A percentile compares a stretch with the other conserved stretches of the same genome.
Conservation (phyloP, 2,888 invertebrate genomes). For the Charanyca ferruginea region DNA sequence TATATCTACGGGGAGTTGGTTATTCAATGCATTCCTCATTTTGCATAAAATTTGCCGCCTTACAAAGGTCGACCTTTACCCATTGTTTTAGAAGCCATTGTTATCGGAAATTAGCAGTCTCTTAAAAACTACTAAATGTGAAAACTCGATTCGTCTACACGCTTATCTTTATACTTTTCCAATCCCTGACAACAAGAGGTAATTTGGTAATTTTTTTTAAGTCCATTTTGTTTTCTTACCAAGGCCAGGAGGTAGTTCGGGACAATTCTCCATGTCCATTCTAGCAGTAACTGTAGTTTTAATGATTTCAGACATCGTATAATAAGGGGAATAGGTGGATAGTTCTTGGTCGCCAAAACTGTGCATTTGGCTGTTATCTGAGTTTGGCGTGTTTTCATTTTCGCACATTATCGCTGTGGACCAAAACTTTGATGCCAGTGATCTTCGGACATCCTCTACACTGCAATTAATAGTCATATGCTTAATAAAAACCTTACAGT, state of each 20-base stretch:
- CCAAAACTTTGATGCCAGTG: conserved; percentile 2
- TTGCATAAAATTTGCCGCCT: too few species aligned
- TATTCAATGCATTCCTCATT: too few species aligned
- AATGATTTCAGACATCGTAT: not conserved
- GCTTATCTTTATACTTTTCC: too few species aligned
- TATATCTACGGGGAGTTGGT: too few species aligned
- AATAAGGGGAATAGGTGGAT: not conserved
- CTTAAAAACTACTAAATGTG: too few species aligned
- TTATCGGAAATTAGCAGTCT: too few species aligned
- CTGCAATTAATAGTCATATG: not conserved
- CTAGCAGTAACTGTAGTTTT: not conserved
- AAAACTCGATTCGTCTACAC: too few species aligned
- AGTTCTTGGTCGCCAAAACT: not conserved
- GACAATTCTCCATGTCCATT: conserved; percentile 50
- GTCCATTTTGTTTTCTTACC: conserved; percentile 51
- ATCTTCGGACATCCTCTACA: not conserved
- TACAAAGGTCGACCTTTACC: too few species aligned
- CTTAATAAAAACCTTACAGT: too few species aligned
- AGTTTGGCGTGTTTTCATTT: not conserved
- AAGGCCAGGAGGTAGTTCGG: conserved; percentile 63
- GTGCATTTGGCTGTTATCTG: not conserved
- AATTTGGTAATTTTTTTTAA: too few species aligned
- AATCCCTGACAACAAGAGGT: too few species aligned
- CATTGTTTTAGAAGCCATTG: too few species aligned
- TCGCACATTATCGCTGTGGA: not conserved